These are phyloP conservation scores for Cheilosia impressa DNA, from an alignment of 2,888 invertebrate species.

Conservation along the genomic window DNA sequence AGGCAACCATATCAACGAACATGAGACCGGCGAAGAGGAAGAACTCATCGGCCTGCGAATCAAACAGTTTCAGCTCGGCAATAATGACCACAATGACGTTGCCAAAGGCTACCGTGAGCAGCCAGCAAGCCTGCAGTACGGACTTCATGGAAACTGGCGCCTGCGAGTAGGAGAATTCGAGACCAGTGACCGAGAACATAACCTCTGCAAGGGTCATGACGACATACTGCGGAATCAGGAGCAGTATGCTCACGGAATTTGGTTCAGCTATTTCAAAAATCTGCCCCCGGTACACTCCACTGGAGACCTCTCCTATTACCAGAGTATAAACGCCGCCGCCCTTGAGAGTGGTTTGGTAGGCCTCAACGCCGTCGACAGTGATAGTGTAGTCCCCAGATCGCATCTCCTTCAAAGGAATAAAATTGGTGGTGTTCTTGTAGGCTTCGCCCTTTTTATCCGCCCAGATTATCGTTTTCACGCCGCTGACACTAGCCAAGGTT, in stretches of 20 bases:
- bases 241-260: slow-evolving; percentile 86
- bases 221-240: slow-evolving; percentile 89
- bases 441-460: slow-evolving; percentile 72
- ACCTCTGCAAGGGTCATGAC: slow-evolving; percentile 87
- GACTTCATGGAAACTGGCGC: slow-evolving; percentile 94
- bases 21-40: slow-evolving; percentile 95
- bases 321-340: slow-evolving; percentile 83
- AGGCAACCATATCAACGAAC: slow-evolving; percentile 92
- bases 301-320: slow-evolving; percentile 75
- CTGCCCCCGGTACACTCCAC: slow-evolving; percentile 16
- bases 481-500: slow-evolving; percentile 78
- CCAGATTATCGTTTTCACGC: slow-evolving; percentile 77
- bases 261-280: slow-evolving; percentile 80
- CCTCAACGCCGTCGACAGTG: slow-evolving; percentile 66
- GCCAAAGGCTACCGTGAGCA: slow-evolving; percentile 96
- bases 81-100: slow-evolving; percentile 96
- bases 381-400: slow-evolving; percentile 77
- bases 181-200: slow-evolving; percentile 89
- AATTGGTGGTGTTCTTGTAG: slow-evolving; percentile 76
- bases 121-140: slow-evolving; percentile 95
- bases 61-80: slow-evolving; percentile 90
- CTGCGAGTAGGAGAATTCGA: slow-evolving; percentile 89
- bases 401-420: slow-evolving; percentile 76
- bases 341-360: slow-evolving; percentile 74
- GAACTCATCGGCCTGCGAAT: slow-evolving; percentile 93